Evolutionary conservation across 64 coral and sea anemone genomes (phyloP).

Genomic region (Astreopora myriophthalma): DNA sequence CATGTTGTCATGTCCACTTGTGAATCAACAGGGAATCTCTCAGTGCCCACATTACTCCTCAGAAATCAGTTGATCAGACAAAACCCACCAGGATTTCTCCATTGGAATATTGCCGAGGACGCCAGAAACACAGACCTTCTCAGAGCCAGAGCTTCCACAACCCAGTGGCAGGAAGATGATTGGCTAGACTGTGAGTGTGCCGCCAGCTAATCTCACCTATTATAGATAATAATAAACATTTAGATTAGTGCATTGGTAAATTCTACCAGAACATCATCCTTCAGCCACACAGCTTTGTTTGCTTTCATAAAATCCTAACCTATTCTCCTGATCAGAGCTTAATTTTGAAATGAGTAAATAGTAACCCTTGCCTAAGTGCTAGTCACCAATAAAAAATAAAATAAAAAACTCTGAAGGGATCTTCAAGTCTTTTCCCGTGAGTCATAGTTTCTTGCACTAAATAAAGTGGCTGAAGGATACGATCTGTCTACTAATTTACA

Average conservation of each 20-base stretch:
- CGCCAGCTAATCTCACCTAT: not conserved
- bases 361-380: too few relatives aligned
- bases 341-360: too few relatives aligned
- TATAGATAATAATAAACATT: not conserved
- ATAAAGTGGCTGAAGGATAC: not conserved
- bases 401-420: too few relatives aligned
- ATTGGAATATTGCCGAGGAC: not conserved
- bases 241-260: not conserved
- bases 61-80: not conserved
- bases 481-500: not conserved
- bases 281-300: too few relatives aligned
- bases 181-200: conserved; percentile 36
- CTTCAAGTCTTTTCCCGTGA: too few relatives aligned
- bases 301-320: too few relatives aligned
- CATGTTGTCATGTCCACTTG: not conserved
- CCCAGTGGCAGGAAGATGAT: conserved; percentile 20
- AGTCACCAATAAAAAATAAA: too few relatives aligned
- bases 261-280: not conserved
- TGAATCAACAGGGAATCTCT: not conserved
- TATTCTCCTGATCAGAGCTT: too few relatives aligned
- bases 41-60: not conserved
- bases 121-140: conserved; percentile 9
- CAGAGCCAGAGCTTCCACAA: conserved; percentile 29
- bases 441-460: not conserved
- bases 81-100: not conserved